phyloP scores from a whole-genome alignment of 2,888 invertebrate species.

The Parnassius apollo region DNA sequence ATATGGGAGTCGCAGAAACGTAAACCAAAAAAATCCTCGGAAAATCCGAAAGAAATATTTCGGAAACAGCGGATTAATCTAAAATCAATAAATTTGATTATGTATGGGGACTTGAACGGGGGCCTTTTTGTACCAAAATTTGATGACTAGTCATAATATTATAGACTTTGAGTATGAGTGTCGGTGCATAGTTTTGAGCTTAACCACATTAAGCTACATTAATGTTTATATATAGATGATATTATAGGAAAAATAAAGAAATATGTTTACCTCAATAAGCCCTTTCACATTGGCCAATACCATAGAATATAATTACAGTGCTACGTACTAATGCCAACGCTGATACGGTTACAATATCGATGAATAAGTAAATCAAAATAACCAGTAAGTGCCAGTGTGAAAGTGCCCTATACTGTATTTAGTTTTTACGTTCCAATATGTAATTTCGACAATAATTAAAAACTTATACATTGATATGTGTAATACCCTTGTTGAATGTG shows the following conservation, averaged over 20 bases:
- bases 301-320: too few relatives aligned
- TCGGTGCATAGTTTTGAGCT: slow-evolving; percentile 34
- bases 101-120: neutral
- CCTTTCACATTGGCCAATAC: too few relatives aligned
- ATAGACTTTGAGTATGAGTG: slow-evolving; percentile 24
- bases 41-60: too few relatives aligned
- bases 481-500: neutral
- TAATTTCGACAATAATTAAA: slow-evolving; percentile 36
- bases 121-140: slow-evolving; percentile 24
- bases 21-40: too few relatives aligned
- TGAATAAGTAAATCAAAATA: too few relatives aligned
- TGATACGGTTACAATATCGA: too few relatives aligned
- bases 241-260: neutral
- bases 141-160: slow-evolving; percentile 25
- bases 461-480: neutral
- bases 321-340: too few relatives aligned
- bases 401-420: slow-evolving; percentile 13
- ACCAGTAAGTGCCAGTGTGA: too few relatives aligned
- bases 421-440: slow-evolving; percentile 25
- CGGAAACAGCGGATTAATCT: too few relatives aligned
- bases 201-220: slow-evolving; percentile 30
- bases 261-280: slow-evolving; percentile 6
- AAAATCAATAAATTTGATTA: neutral
- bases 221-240: slow-evolving; percentile 8
- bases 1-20: too few relatives aligned